These are phyloP conservation scores for Ptycholaimellus sp. DNA, from an alignment of 2,888 invertebrate genomes.

Conservation along the genomic window DNA sequence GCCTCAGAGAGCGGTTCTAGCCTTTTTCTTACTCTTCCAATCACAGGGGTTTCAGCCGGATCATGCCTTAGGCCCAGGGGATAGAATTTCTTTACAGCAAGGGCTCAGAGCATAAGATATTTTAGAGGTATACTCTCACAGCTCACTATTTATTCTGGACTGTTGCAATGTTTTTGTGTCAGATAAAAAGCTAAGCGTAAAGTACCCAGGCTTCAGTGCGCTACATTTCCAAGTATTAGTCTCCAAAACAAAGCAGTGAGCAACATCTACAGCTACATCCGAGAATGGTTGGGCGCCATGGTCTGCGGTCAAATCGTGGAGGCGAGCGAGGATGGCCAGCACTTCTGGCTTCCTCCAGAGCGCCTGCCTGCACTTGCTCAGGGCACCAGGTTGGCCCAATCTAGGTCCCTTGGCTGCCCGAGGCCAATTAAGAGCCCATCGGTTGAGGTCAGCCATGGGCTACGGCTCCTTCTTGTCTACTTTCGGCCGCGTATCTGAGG, in stretches of 20 bases:
- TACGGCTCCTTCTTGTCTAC: slow-evolving; percentile 7
- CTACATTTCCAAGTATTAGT: neutral
- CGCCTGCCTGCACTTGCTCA: slow-evolving; percentile 5
- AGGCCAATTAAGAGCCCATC: too few species aligned
- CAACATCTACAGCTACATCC: slow-evolving; percentile 10
- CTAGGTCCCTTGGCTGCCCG: too few species aligned
- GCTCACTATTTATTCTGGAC: neutral
- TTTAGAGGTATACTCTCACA: neutral
- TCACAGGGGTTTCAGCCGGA: neutral
- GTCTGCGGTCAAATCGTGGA: slow-evolving; percentile 12
- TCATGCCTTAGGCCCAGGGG: too few species aligned
- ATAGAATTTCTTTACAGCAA: neutral
- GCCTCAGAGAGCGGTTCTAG: slow-evolving; percentile 7
- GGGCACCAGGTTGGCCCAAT: too few species aligned
- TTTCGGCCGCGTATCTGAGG: slow-evolving; percentile 8
- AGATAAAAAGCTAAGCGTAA: too few species aligned
- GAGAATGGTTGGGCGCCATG: slow-evolving; percentile 12
- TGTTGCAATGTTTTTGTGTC: too few species aligned
- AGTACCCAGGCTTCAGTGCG: neutral
- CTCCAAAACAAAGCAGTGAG: too few species aligned
- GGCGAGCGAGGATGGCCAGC: slow-evolving; percentile 9
- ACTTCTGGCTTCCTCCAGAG: slow-evolving; percentile 12
- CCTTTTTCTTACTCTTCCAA: neutral
- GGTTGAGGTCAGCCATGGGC: too few species aligned
- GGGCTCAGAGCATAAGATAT: neutral